phyloP scores from a whole-genome alignment of 2,797 vertebrate species.

The Diplodus puntazzo region DNA sequence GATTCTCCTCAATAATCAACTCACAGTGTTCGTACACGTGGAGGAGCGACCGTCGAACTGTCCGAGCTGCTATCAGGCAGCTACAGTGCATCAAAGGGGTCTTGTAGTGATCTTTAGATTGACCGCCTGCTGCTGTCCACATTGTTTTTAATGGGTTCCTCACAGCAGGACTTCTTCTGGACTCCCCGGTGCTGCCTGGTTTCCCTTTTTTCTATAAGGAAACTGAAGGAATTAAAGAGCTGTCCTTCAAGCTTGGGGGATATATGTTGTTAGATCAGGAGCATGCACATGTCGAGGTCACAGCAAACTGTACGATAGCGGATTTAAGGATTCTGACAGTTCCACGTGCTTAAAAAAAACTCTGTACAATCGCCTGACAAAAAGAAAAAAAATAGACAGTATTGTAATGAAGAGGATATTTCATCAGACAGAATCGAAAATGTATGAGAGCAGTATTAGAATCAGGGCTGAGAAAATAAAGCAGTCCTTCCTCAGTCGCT shows the following conservation, averaged over 20 bases:
- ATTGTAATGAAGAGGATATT: neutral
- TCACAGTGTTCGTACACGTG: neutral
- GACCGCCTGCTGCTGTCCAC: slow-evolving; percentile 74
- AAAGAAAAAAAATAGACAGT: neutral
- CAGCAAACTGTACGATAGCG: neutral
- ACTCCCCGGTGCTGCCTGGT: slow-evolving; percentile 42
- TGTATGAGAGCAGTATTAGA: slow-evolving; percentile 12
- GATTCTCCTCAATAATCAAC: neutral
- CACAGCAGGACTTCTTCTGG: slow-evolving; percentile 73
- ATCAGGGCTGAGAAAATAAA: slow-evolving; percentile 16
- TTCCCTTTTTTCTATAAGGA: slow-evolving; percentile 15
- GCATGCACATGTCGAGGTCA: neutral
- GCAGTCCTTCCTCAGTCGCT: slow-evolving; percentile 9
- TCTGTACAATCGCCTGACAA: neutral
- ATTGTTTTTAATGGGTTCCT: slow-evolving; percentile 79
- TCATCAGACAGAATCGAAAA: slow-evolving; percentile 14
- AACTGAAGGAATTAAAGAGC: slow-evolving; percentile 6
- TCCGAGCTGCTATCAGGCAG: slow-evolving; percentile 65
- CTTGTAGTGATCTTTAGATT: slow-evolving; percentile 67
- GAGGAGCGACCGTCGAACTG: slow-evolving; percentile 54
- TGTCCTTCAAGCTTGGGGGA: slow-evolving; percentile 9
- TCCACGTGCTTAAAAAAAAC: neutral
- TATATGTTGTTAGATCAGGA: neutral
- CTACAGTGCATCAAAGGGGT: slow-evolving; percentile 70
- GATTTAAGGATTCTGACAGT: neutral